phyloP scores from a whole-genome alignment of 1,140 invertebrate species.

The Vollenhovia emeryi region DNA sequence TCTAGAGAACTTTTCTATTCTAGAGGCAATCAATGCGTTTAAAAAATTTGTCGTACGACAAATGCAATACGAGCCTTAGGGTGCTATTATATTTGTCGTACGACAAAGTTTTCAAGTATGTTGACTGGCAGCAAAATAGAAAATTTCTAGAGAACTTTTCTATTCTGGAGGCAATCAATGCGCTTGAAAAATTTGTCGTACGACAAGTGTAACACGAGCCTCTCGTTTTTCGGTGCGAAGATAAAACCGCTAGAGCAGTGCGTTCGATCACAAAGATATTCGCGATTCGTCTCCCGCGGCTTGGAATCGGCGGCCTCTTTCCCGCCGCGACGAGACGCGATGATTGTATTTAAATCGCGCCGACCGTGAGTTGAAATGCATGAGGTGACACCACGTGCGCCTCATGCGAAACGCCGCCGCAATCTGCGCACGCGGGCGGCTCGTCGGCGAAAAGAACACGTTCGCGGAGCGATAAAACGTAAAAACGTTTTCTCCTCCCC shows the following conservation, averaged over 20 bases:
- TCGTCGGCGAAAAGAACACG: neutral
- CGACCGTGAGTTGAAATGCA: neutral
- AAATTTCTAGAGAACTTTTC: too few relatives aligned
- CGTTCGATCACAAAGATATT: neutral
- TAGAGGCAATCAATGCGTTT: too few relatives aligned
- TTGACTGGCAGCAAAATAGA: too few relatives aligned
- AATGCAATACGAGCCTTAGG: too few relatives aligned
- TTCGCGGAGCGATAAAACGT: neutral
- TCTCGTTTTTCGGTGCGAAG: neutral
- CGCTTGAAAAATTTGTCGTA: too few relatives aligned
- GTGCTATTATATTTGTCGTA: too few relatives aligned
- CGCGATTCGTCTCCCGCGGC: neutral
- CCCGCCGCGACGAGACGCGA: neutral
- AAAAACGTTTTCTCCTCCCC: neutral
- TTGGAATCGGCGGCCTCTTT: neutral
- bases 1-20: too few relatives aligned
- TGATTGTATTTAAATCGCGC: conserved; percentile 45
- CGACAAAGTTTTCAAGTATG: too few relatives aligned
- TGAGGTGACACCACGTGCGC: neutral
- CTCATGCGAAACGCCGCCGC: neutral
- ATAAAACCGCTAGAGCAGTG: neutral
- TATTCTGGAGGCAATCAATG: too few relatives aligned
- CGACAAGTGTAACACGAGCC: too few relatives aligned
- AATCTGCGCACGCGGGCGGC: neutral
- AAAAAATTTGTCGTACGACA: too few relatives aligned